Percentiles rank a stretch among this genome's conserved stretches.
These are phyloP conservation scores for Taurulus bubalis DNA, from an alignment of 2,113 vertebrate species.

Conservation along the genomic window DNA sequence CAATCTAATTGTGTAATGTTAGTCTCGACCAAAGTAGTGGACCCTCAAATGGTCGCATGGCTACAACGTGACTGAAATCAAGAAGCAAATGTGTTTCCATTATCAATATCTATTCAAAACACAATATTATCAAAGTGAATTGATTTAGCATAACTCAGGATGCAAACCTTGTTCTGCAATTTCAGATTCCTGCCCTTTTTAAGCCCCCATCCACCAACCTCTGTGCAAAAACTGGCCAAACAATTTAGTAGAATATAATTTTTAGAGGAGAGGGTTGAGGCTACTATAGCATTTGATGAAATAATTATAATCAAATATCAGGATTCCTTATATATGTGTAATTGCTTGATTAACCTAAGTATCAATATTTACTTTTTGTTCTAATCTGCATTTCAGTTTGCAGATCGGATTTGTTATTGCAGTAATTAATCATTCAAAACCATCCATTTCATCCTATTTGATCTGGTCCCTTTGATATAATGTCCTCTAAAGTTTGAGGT, in stretches of 20 bases:
- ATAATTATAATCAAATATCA: constrained; percentile 53
- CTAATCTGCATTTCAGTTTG: constrained; percentile 54
- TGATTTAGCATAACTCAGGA: background rate
- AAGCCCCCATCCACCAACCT: background rate
- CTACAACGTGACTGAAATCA: background rate
- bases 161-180: background rate
- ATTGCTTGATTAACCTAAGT: constrained; percentile 59
- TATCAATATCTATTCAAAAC: background rate
- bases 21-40: background rate
- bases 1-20: background rate
- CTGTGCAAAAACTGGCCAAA: background rate
- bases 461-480: constrained; percentile 44
- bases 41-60: background rate
- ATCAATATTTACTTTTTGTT: constrained; percentile 51
- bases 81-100: background rate
- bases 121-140: background rate
- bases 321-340: constrained; percentile 50
- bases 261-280: background rate
- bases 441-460: constrained; percentile 46
- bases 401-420: constrained; percentile 50
- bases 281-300: constrained; percentile 26
- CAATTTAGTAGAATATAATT: constrained; percentile 31
- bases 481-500: constrained; percentile 30
- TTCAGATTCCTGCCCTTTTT: background rate
- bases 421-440: constrained; percentile 39